Evolutionary conservation across 2,888 invertebrate species (phyloP), one percentile per base, ranked within the genome.

Genomic region (Amphipyra berbera): DNA sequence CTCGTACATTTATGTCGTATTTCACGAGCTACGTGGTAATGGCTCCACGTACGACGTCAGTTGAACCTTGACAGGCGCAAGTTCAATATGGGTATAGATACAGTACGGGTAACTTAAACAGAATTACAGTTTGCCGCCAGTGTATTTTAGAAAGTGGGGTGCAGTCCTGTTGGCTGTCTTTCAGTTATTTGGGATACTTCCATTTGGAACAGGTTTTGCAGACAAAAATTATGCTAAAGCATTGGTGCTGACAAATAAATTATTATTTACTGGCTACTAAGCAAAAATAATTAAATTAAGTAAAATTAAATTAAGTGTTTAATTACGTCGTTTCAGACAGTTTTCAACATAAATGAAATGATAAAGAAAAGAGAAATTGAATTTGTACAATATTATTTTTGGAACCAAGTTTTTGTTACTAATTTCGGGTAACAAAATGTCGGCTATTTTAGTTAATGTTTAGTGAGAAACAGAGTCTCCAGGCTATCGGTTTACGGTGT

Each of bases 1-100:
- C 90, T 88, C 85, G 82, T 79, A 83, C 86, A 82, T 89, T 91
- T 88, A 90, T 88, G 88, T 88, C 89, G 89, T 89, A 89, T 88
- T 88, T 91, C 90, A 90, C 86, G 84, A 85, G 78, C 84, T 85
- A 86, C 90, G 88, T 88, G 83, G 88, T 88, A 89, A 89, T 85
- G 84, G 86, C 79, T 75, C 76, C 88, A 90, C 87, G 91, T 88
- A 84, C 84, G 64, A 80, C 77, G 80, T 86, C 82, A 79, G 72
- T 68, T 70, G 78, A 81, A 79, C 82, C 84, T 79, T 85, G 85
- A 85, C 83, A 76, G 77, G 71, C 68, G 73, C 73, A 77, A 71
- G 69, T 74, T 75, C 70, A 58, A 54, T 71, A 59, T 68, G 71
- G 73, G 70, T 78, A 76, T 68, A 73, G 55, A 61, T 68, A 65